Evolutionary conservation across 2,888 invertebrate genomes (phyloP).

Genomic region (Scaptomyza cyrtandrae): DNA sequence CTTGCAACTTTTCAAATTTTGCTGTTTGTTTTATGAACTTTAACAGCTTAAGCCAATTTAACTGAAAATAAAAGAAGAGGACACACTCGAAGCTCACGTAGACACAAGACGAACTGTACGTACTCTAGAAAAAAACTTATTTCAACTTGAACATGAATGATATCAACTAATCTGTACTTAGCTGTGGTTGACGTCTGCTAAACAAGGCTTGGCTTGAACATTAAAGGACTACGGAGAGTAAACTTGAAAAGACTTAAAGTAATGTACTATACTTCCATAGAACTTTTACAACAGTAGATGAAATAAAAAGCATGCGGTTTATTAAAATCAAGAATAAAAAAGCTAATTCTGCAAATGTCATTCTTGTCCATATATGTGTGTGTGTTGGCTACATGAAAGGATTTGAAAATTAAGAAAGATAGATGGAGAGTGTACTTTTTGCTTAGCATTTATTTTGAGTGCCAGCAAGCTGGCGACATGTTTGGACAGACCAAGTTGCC

Average conservation of each 20-base stretch:
- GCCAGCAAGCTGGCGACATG: conserved; percentile 53
- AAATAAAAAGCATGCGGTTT: conserved; percentile 4
- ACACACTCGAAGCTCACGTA: neutral
- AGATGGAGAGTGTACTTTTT: conserved; percentile 23
- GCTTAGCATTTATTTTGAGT: conserved; percentile 46
- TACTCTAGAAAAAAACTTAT: conserved; percentile 6
- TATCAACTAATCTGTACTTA: neutral
- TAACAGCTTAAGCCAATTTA: conserved; percentile 57
- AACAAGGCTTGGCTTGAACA: neutral
- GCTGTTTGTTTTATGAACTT: conserved; percentile 63
- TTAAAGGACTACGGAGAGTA: too few species aligned
- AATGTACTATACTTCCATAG: too few species aligned
- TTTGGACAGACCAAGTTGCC: conserved; percentile 34
- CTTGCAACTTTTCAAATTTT: conserved; percentile 63
- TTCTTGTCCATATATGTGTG: neutral
- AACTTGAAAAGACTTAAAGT: too few species aligned
- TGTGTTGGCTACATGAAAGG: neutral
- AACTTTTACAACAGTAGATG: neutral
- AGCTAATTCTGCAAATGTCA: conserved; percentile 26
- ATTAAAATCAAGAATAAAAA: conserved; percentile 22
- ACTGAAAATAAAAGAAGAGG: conserved; percentile 24
- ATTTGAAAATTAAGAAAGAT: neutral
- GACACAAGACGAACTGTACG: conserved; percentile 12
- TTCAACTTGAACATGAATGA: neutral
- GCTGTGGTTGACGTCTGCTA: neutral